Evolutionary conservation across 1,140 invertebrate genomes (phyloP).

Genomic region (Trichonephila inaurata): DNA sequence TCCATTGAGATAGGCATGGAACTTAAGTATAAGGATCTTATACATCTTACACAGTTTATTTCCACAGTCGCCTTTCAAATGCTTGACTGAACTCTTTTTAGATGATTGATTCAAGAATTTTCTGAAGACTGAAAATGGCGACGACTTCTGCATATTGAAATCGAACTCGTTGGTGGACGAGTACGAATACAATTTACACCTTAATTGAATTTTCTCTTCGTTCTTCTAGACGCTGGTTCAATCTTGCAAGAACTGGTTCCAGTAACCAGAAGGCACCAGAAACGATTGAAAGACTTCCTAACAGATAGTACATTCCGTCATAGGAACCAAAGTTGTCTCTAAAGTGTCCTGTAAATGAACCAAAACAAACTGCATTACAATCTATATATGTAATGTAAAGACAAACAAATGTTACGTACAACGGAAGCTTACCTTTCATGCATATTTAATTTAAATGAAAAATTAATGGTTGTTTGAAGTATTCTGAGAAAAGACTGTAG

Average conservation of each 20-base stretch:
- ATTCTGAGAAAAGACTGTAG: too few relatives aligned
- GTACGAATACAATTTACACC: not conserved
- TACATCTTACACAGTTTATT: not conserved
- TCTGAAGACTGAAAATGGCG: not conserved
- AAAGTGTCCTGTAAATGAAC: conserved; percentile 73
- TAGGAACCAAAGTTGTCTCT: conserved; percentile 77
- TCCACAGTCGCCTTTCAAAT: not conserved
- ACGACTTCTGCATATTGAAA: not conserved
- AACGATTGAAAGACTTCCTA: conserved; percentile 75
- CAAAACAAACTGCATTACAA: not conserved
- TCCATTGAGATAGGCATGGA: not conserved
- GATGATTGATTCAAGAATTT: not conserved
- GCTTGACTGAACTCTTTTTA: not conserved
- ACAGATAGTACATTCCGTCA: conserved; percentile 75
- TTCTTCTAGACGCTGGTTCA: conserved; percentile 30
- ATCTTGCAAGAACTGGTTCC: conserved; percentile 65
- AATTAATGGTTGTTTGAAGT: too few relatives aligned
- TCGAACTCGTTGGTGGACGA: not conserved
- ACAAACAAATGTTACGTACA: too few relatives aligned
- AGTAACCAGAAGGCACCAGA: conserved; percentile 76
- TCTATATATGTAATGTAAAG: too few relatives aligned
- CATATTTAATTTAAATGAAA: too few relatives aligned
- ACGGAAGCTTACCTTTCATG: too few relatives aligned
- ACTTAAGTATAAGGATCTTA: not conserved
- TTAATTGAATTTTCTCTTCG: conserved; percentile 1